phyloP scores from a whole-genome alignment of 2,888 invertebrate species.

The Drymonia ruficornis region DNA sequence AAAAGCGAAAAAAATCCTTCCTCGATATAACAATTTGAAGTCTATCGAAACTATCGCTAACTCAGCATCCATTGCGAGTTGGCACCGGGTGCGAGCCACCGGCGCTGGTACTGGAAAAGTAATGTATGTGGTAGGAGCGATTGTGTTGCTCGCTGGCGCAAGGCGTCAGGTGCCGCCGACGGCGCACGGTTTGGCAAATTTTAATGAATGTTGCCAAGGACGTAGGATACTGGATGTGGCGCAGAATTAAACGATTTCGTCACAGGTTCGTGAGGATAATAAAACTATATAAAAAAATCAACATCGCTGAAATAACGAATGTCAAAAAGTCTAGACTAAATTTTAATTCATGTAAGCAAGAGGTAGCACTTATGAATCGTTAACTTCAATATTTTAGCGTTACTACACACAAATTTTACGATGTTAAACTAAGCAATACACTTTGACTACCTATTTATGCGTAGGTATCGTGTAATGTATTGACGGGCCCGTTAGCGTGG shows the following conservation, averaged over 20 bases:
- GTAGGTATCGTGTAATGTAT: no score
- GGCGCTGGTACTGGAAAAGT: conserved; percentile 18
- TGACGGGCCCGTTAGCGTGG: no score
- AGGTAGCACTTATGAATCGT: no score
- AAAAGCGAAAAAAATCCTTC: conserved; percentile 24
- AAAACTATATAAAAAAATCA: no score
- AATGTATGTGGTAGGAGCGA: conserved; percentile 41
- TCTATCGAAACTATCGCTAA: conserved; percentile 6
- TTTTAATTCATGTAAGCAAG: no score
- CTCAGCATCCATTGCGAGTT: conserved; percentile 15
- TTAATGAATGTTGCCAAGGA: conserved; percentile 70
- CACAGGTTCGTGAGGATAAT: no score
- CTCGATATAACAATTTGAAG: conserved; percentile 3
- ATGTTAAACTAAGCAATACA: no score
- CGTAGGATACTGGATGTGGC: conserved; percentile 53
- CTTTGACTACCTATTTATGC: no score
- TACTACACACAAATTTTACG: no score
- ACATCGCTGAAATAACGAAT: no score
- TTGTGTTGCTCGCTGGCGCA: conserved; percentile 20
- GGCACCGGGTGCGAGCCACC: conserved; percentile 6
- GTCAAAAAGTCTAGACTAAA: no score
- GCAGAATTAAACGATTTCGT: background rate
- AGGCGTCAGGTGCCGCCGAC: conserved; percentile 54
- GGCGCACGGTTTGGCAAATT: conserved; percentile 55
- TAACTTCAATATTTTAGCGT: no score